These are phyloP conservation scores for Prietella phreatophila DNA, from an alignment of 2,113 vertebrate species.

Conservation along the genomic window DNA sequence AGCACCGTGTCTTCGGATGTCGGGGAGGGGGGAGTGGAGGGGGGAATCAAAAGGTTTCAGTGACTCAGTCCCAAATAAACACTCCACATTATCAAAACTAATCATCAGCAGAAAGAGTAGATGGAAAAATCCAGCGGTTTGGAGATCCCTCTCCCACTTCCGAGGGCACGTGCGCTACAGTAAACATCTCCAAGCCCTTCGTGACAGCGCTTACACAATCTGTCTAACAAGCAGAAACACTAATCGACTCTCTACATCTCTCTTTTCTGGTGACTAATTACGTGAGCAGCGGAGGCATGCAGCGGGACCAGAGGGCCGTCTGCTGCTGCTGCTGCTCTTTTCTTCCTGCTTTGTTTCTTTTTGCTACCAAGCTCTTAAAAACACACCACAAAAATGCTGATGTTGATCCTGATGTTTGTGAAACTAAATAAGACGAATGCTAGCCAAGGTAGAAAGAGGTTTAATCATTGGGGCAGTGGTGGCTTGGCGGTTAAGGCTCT, in stretches of 20 bases:
- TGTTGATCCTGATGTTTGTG: neutral
- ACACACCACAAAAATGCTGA: neutral
- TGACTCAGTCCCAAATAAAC: constrained; percentile 5
- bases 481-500: no score
- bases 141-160: constrained; percentile 33
- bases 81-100: neutral
- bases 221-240: constrained; percentile 65
- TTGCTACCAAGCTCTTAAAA: neutral
- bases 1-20: neutral
- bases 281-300: constrained; percentile 48
- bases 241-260: constrained; percentile 41
- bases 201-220: constrained; percentile 58
- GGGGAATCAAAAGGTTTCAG: neutral
- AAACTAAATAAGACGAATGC: neutral
- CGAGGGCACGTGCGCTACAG: constrained; percentile 23
- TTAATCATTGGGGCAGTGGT: neutral
- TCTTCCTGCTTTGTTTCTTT: constrained; percentile 17
- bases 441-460: neutral
- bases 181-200: constrained; percentile 44
- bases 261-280: constrained; percentile 67
- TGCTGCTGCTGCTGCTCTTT: constrained; percentile 11
- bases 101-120: constrained; percentile 9
- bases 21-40: neutral
- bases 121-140: constrained; percentile 14
- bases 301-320: constrained; percentile 57